Evolutionary conservation across 2,888 invertebrate genomes (phyloP).

Genomic region (Hydrotaea diabolus): DNA sequence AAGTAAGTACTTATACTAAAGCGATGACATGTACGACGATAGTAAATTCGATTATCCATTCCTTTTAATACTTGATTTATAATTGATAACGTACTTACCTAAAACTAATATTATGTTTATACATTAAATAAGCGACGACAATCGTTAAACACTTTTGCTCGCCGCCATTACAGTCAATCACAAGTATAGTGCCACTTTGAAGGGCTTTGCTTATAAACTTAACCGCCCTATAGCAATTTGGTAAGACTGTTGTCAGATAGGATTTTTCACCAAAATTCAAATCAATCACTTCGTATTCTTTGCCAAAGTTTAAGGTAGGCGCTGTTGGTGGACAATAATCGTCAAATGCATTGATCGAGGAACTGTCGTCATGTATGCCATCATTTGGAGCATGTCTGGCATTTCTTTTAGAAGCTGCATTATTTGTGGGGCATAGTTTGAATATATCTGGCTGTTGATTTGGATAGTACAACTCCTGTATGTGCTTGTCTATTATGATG

Average conservation of each 20-base stretch:
- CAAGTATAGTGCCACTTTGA: constrained; percentile 70
- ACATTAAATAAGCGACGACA: constrained; percentile 76
- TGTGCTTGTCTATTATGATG: constrained; percentile 75
- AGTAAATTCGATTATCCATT: no score
- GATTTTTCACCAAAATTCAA: constrained; percentile 76
- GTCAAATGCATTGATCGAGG: constrained; percentile 61
- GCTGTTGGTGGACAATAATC: constrained; percentile 36
- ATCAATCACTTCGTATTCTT: constrained; percentile 72
- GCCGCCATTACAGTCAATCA: constrained; percentile 74
- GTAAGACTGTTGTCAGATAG: constrained; percentile 74
- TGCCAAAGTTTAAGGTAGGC: constrained; percentile 67
- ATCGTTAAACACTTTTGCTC: constrained; percentile 76
- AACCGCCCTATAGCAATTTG: constrained; percentile 76
- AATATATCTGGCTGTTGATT: constrained; percentile 60
- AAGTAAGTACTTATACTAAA: no score
- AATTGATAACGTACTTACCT: constrained; percentile 69
- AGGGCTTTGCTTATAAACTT: constrained; percentile 75
- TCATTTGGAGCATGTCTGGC: not conserved
- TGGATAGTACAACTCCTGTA: constrained; percentile 72
- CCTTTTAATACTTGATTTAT: no score
- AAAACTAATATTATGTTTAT: constrained; percentile 75
- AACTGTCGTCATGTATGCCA: constrained; percentile 41
- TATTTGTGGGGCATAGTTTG: constrained; percentile 49
- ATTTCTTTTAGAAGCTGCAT: constrained; percentile 15
- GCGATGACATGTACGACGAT: no score